A percentile compares a stretch with the other conserved stretches of the same genome.
Conservation (phyloP, 2,113 vertebrate species). For the Euleptes europaea region DNA sequence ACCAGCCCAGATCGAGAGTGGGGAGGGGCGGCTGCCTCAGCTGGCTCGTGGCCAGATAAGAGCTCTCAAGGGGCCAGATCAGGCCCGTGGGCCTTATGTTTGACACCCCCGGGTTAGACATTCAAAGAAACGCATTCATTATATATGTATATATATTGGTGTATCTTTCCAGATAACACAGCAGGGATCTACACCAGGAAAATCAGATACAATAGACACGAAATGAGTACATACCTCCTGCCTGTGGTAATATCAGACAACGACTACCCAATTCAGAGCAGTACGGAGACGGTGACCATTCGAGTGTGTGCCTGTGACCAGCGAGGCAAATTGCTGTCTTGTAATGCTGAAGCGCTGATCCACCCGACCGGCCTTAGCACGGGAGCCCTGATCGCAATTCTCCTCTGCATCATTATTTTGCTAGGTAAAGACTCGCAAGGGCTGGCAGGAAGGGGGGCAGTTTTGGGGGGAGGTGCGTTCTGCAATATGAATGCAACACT, state of each 20-base stretch:
- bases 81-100: not conserved
- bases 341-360: slow-evolving; percentile 88
- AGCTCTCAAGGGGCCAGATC: no score
- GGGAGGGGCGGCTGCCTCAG: no score
- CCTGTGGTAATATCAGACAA: slow-evolving; percentile 93
- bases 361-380: slow-evolving; percentile 94
- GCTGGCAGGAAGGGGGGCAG: slow-evolving; percentile 5
- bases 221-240: slow-evolving; percentile 87
- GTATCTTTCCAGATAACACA: slow-evolving; percentile 88
- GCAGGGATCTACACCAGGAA: slow-evolving; percentile 88
- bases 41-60: no score
- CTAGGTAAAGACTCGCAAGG: slow-evolving; percentile 82
- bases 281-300: slow-evolving; percentile 92
- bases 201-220: slow-evolving; percentile 87
- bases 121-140: not conserved
- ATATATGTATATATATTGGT: slow-evolving; percentile 9
- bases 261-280: slow-evolving; percentile 89
- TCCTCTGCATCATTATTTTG: slow-evolving; percentile 93
- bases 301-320: slow-evolving; percentile 93
- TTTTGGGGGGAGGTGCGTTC: not conserved
- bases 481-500: no score
- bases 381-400: slow-evolving; percentile 92
- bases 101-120: not conserved
- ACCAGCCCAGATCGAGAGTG: no score
- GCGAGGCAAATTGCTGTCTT: slow-evolving; percentile 92